A percentile compares a stretch with the other conserved stretches of the same genome.
Conservation (phyloP, 1,140 invertebrate species). For the Cyclargus thomasi region DNA sequence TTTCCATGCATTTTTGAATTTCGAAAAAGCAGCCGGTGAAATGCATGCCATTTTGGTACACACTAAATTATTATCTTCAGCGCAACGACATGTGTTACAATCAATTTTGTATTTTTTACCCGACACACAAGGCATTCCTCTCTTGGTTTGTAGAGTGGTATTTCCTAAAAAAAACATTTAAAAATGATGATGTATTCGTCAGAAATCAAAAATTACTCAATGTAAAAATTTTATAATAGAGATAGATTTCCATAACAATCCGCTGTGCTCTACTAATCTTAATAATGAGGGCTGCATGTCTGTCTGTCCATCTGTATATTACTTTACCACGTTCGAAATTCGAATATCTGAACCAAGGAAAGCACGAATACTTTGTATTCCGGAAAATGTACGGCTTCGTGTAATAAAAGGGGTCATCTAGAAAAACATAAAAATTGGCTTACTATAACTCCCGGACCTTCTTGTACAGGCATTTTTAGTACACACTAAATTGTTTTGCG, state of each 20-base stretch:
- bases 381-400: too few species aligned
- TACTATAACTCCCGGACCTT: not conserved
- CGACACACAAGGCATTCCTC: slow-evolving; percentile 37
- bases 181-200: not conserved
- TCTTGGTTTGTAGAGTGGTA: slow-evolving; percentile 29
- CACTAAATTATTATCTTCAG: slow-evolving; percentile 38
- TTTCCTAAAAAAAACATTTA: not conserved
- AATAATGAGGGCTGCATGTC: too few species aligned
- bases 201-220: not conserved
- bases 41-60: slow-evolving; percentile 42
- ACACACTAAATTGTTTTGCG: slow-evolving; percentile 48
- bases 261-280: too few species aligned
- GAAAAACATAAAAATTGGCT: not conserved
- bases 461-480: slow-evolving; percentile 42
- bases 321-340: too few species aligned
- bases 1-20: slow-evolving; percentile 3
- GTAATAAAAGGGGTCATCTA: too few species aligned
- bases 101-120: slow-evolving; percentile 56
- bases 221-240: too few species aligned
- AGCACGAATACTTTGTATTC: too few species aligned
- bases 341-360: too few species aligned
- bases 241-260: too few species aligned
- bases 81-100: slow-evolving; percentile 67
- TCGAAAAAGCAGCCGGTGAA: not conserved
- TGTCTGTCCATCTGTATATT: too few species aligned